phyloP scores from a whole-genome alignment of 2,113 vertebrate genomes.

The Vidua chalybeata region DNA sequence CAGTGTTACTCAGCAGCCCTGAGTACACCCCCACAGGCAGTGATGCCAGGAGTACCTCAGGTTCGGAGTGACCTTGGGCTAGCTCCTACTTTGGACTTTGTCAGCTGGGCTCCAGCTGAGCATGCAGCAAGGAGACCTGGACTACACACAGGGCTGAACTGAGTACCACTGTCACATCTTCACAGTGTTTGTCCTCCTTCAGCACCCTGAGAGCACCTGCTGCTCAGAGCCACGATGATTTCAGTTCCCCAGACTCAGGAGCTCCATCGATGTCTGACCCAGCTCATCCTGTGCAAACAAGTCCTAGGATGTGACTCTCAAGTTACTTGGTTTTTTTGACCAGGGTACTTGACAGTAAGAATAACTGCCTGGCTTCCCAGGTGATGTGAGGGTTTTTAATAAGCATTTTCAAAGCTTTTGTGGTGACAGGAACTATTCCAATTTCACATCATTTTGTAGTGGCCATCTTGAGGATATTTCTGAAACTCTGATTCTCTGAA shows the following conservation, averaged over 20 bases:
- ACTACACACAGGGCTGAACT: not conserved
- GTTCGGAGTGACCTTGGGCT: not conserved
- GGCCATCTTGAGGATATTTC: not conserved
- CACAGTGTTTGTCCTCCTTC: not conserved
- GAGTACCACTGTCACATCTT: not conserved
- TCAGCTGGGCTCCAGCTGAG: not conserved
- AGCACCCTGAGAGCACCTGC: not conserved
- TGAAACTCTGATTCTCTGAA: not conserved
- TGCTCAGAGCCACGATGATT: not conserved
- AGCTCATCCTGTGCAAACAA: not conserved
- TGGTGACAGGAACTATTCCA: not conserved
- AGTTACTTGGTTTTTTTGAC: not conserved
- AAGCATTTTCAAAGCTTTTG: not conserved
- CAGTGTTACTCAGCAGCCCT: too few relatives aligned
- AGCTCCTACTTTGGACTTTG: not conserved
- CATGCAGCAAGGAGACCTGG: not conserved
- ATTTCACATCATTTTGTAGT: not conserved
- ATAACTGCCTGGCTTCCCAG: not conserved
- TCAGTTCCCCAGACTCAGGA: not conserved
- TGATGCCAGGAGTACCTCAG: not conserved
- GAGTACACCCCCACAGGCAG: fast-evolving
- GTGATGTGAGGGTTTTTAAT: not conserved
- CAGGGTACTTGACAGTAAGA: not conserved
- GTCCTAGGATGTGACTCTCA: not conserved
- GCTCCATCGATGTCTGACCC: fast-evolving